A percentile compares a stretch with the other conserved stretches of the same genome.
These are phyloP conservation scores for Blera fallax DNA, from an alignment of 2,888 invertebrate species.

Conservation along the genomic window DNA sequence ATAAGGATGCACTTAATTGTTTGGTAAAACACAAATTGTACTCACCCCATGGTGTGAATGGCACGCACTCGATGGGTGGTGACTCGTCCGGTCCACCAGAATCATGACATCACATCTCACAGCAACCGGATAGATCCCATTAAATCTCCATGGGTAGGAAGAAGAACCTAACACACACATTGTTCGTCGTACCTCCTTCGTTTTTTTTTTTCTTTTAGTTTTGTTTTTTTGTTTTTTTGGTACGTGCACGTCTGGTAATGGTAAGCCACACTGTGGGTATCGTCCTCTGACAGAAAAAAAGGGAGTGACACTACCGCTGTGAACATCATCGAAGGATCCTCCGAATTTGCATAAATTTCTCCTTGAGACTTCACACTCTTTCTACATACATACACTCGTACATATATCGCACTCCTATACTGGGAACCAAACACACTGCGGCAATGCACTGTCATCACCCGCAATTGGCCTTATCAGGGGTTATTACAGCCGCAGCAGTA, in stretches of 20 bases:
- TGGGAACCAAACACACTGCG: slow-evolving; percentile 15
- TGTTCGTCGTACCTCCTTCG: slow-evolving; percentile 34
- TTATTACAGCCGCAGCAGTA: slow-evolving; percentile 25
- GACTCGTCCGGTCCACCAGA: slow-evolving; percentile 40
- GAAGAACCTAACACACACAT: slow-evolving; percentile 9
- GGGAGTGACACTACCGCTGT: slow-evolving; percentile 60
- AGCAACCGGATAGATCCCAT: slow-evolving; percentile 56
- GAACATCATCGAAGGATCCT: slow-evolving; percentile 46
- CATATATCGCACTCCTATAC: too few species aligned
- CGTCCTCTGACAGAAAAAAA: slow-evolving; percentile 14
- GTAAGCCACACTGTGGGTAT: slow-evolving; percentile 62
- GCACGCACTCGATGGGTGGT: slow-evolving; percentile 64
- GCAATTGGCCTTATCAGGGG: slow-evolving; percentile 46
- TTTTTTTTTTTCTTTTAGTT: neutral
- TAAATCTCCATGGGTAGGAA: slow-evolving; percentile 41
- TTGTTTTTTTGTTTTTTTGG: neutral
- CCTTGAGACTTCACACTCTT: neutral
- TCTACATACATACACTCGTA: too few species aligned
- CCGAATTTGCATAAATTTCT: slow-evolving; percentile 50
- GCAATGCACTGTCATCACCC: neutral
- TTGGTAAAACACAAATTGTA: slow-evolving; percentile 75
- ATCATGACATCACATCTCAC: slow-evolving; percentile 70
- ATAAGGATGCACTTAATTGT: slow-evolving; percentile 73
- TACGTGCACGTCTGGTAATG: slow-evolving; percentile 17
- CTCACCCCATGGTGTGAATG: slow-evolving; percentile 73